Base-by-base conservation (phyloP, 2,113 vertebrate species). In the Mustelus asterias region DNA sequence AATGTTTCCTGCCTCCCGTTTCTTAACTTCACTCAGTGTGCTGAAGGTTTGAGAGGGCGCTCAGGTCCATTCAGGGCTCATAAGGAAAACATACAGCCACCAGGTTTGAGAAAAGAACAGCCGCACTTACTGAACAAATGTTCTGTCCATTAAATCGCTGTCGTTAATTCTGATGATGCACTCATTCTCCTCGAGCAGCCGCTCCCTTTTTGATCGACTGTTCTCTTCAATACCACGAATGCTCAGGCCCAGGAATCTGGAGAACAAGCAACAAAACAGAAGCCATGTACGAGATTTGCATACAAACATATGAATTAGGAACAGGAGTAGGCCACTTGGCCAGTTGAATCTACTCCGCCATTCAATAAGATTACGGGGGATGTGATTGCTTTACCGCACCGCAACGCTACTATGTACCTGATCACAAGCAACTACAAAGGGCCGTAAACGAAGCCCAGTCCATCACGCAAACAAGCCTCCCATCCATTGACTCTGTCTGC, bases 151-250 rank as follows among this genome's bases (percentile, higher is more conserved):
- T 94, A 99, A 98, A 96, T 99, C 98, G 22, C 98, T 97, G 13
- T 97, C 97, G 97, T 99, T 99, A 97, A 99, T 99, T 97, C 97
- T 98, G 93, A 99, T 98, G 95, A 99, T 99, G 96, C 99, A 99
- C 96, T 99, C 98, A 4, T 99, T 99, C 96, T 99, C 98, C 58
- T 98, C 97, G 96, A 99, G 99, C 86, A 99, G 97, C 22, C 97
- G 98, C 96, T 99, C 98, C 96, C 97, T 98, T 96, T 98, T 98
- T 48, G 99, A 99, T 95, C 98, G 98, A 96, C 99, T 99, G 96
- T 98, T 98, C 96, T 99, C 98, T 96, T 99, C 99, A 96, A 99
- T 98, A 48, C 98, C 98, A 67, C 99, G 98, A 95, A 99, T 99
- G 96, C 98, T 98, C 95, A 99, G 98, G 69, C 99, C 99, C 13